These are phyloP conservation scores for Drosophila asahinai DNA, from an alignment of 1,140 invertebrate genomes.

Conservation along the genomic window DNA sequence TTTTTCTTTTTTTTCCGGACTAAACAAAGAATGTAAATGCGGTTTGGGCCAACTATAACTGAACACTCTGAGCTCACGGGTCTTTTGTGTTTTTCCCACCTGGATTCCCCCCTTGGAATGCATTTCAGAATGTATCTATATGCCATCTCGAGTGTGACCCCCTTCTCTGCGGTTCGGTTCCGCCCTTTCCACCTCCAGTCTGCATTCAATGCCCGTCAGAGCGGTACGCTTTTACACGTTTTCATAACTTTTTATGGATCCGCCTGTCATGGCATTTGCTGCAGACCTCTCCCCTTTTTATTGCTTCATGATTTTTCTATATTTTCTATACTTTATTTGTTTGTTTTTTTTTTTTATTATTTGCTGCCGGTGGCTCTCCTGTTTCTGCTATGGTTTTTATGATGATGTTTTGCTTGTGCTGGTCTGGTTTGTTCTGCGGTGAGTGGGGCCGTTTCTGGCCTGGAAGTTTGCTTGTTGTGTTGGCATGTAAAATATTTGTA, in stretches of 20 bases:
- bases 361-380: slow-evolving; percentile 11
- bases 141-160: slow-evolving; percentile 22
- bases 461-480: slow-evolving; percentile 31
- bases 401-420: slow-evolving; percentile 42
- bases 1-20: neutral
- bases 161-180: slow-evolving; percentile 4
- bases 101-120: slow-evolving; percentile 1
- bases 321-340: slow-evolving; percentile 62
- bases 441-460: slow-evolving; percentile 8
- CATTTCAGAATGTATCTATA: slow-evolving; percentile 39
- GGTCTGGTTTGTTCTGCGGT: slow-evolving; percentile 17
- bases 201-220: slow-evolving; percentile 18
- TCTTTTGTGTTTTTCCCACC: slow-evolving; percentile 9
- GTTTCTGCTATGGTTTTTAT: slow-evolving; percentile 49
- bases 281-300: slow-evolving; percentile 42
- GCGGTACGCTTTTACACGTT: slow-evolving; percentile 49
- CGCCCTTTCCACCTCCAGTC: neutral
- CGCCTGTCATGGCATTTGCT: slow-evolving; percentile 44
- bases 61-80: neutral
- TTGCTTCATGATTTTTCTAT: slow-evolving; percentile 53
- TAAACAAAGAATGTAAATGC: slow-evolving; percentile 10
- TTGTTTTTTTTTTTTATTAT: slow-evolving; percentile 32
- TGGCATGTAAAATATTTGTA: slow-evolving; percentile 70
- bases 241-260: slow-evolving; percentile 77
- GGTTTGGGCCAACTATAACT: slow-evolving; percentile 12